Base-by-base conservation (phyloP, 2,113 vertebrate genomes). In the Tragulus kanchil region DNA sequence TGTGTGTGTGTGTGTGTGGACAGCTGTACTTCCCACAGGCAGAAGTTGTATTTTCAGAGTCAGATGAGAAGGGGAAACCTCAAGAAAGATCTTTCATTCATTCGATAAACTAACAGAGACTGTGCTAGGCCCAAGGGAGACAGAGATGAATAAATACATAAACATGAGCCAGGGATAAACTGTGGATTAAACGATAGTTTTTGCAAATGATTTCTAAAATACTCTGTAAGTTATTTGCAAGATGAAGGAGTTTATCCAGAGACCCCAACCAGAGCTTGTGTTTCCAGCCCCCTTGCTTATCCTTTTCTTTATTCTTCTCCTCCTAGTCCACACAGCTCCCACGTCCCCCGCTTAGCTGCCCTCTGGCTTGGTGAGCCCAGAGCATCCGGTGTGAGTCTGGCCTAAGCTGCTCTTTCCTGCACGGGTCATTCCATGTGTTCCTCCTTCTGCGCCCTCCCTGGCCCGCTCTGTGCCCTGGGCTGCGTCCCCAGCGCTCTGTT, bases 171-270 rank as follows among this genome's bases (percentile, higher is more conserved):
- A 58, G 45, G 48, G 73, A 84, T 16, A 91, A 67, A 54, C 50
- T 67, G 31, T 45, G 56, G 56, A 26, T 85, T n/a, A 50, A 88
- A 71, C n/a, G 56, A 36, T 52, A 31, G 61, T 16, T 94, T 91
- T 79, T 79, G 92, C 52, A 56, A 71, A n/a, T 90, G n/a, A 36
- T 64, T 65, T 89, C 67, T 28, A 7, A 85, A 89, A 42, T 54
- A 81, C 54, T 90, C 90, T 85, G 83, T 16, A 15, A 89, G 50
- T 65, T 28, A 88, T 89, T 86, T 73, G 58, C 75, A 50, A 48
- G 59, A 45, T 58, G 54, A 26, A 96, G 31, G 25, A 6, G 67
- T 67, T 94, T 31, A 25, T 89, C 23, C 45, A 64, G 92, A 85
- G 83, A 48, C 14, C 28, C 42, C 50, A 36, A 54, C 28, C 4